Conservation (phyloP, 2,113 vertebrate genomes). For the Pelodiscus sinensis region DNA sequence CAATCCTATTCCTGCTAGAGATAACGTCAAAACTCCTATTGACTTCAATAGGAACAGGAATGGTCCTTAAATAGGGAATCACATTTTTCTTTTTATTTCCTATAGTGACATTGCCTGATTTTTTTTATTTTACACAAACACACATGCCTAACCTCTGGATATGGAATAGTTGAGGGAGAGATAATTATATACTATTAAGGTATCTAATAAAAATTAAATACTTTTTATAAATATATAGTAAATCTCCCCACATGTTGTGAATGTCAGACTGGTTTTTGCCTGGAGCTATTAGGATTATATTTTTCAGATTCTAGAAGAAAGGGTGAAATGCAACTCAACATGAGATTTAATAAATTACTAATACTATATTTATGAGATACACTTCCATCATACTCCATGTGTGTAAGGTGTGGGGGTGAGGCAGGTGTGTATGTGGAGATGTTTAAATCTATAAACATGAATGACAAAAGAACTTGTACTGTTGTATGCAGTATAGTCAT, state of each 20-base stretch:
- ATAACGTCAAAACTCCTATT: constrained; percentile 13
- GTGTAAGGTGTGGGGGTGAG: not conserved
- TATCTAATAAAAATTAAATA: not conserved
- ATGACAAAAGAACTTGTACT: not conserved
- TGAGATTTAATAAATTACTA: not conserved
- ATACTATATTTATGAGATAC: not conserved
- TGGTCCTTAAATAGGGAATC: not conserved
- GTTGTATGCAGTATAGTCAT: not conserved
- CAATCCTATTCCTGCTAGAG: constrained; percentile 13
- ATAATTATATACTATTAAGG: not conserved
- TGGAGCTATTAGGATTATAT: not conserved
- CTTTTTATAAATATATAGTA: not conserved
- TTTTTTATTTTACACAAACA: not conserved
- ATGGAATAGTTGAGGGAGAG: not conserved
- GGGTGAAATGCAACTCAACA: not conserved
- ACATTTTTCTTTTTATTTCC: not conserved
- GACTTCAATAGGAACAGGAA: constrained; percentile 11
- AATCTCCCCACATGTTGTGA: not conserved
- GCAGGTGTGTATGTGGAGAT: not conserved
- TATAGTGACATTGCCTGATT: not conserved
- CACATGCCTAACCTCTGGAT: not conserved
- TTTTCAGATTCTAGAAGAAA: not conserved
- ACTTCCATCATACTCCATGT: not conserved
- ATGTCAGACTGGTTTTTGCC: not conserved
- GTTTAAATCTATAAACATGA: not conserved